Evolutionary conservation across 2,888 invertebrate genomes (phyloP).

Genomic region (Athripsodes cinereus): DNA sequence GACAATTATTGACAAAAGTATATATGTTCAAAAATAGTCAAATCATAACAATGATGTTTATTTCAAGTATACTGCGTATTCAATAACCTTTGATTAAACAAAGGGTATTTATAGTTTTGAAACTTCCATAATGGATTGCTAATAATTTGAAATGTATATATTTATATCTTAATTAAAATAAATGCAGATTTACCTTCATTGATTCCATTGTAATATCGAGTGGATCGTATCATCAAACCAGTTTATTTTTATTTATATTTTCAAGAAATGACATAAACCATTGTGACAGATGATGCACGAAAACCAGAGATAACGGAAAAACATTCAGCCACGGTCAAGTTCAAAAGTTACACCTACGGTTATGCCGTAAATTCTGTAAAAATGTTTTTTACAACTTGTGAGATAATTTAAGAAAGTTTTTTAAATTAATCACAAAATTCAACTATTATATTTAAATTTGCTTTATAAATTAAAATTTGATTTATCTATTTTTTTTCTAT

Average conservation of each 20-base stretch:
- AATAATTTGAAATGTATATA: not conserved
- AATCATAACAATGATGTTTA: not conserved
- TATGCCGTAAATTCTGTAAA: not conserved
- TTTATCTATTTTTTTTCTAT: too few relatives aligned
- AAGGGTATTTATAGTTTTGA: not conserved
- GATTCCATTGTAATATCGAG: constrained; percentile 12
- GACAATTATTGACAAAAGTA: not conserved
- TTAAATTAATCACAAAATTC: too few relatives aligned
- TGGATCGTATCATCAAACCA: not conserved
- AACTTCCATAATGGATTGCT: not conserved
- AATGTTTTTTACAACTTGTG: too few relatives aligned
- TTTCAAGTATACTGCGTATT: not conserved
- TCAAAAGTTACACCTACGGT: not conserved
- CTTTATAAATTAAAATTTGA: too few relatives aligned
- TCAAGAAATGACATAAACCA: not conserved
- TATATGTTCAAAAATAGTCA: constrained; percentile 1
- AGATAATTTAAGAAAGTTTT: too few relatives aligned
- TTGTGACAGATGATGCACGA: not conserved
- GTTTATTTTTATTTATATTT: not conserved
- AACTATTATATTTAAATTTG: too few relatives aligned
- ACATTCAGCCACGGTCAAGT: not conserved
- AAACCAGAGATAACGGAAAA: not conserved
- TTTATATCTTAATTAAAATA: constrained; percentile 7
- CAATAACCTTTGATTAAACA: not conserved
- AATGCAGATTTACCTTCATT: constrained; percentile 19